phyloP scores from a whole-genome alignment of 2,113 vertebrate genomes.

The Syrmaticus mikado region DNA sequence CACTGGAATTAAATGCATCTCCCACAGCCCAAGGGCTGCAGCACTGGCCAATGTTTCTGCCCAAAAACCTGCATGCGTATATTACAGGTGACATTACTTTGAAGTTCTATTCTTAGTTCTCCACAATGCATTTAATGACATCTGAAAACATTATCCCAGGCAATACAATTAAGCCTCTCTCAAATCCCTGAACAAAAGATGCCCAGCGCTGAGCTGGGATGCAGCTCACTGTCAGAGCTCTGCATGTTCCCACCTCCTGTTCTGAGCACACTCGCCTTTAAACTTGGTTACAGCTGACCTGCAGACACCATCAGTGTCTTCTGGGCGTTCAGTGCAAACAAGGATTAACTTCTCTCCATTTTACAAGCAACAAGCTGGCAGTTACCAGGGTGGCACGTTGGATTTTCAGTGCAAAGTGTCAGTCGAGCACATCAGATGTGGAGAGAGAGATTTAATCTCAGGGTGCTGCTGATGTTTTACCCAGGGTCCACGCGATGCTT shows the following conservation, averaged over 20 bases:
- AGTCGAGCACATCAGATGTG: accelerated
- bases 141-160: constrained; percentile 38
- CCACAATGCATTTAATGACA: constrained; percentile 14
- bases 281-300: background rate
- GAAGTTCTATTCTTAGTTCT: constrained; percentile 56
- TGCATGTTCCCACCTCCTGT: accelerated
- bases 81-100: constrained; percentile 62
- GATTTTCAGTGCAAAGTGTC: background rate
- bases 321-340: background rate
- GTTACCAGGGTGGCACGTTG: background rate
- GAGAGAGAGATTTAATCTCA: background rate
- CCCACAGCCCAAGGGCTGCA: background rate
- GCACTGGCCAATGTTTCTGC: background rate
- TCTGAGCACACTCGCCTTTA: background rate
- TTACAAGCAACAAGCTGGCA: background rate
- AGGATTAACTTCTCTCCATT: background rate
- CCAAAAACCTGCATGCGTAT: constrained; percentile 13
- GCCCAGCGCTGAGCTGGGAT: background rate
- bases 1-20: background rate
- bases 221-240: background rate
- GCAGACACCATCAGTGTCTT: background rate
- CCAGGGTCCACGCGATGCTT: background rate
- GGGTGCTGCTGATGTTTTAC: background rate
- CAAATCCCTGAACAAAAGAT: constrained; percentile 47
- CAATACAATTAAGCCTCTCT: constrained; percentile 39